Percentiles rank a stretch among this genome's conserved stretches.
Evolutionary conservation across 2,888 invertebrate species (phyloP).

Genomic region (Mellilla xanthometata): DNA sequence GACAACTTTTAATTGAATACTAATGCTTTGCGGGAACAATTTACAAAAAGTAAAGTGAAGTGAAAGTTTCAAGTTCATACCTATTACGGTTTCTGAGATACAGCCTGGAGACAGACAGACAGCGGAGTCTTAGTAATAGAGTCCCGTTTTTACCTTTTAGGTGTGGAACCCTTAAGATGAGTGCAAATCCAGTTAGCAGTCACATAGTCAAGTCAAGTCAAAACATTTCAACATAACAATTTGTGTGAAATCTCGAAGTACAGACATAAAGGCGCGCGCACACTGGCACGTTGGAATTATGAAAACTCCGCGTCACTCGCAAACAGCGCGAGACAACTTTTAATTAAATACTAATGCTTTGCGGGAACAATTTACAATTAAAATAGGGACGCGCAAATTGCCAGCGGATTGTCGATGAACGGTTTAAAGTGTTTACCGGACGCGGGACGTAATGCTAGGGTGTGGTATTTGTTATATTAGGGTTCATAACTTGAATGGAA

Average conservation of each 20-base stretch:
- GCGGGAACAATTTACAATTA: slow-evolving; percentile 65
- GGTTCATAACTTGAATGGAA: too few species aligned
- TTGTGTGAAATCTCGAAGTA: slow-evolving; percentile 14
- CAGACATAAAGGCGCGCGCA: slow-evolving; percentile 22
- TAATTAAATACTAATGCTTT: slow-evolving; percentile 77
- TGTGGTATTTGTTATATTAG: too few species aligned
- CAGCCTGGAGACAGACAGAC: too few species aligned
- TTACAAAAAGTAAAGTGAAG: too few species aligned
- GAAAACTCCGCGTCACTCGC: slow-evolving; percentile 53
- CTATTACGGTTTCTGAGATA: too few species aligned
- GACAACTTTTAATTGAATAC: slow-evolving; percentile 77
- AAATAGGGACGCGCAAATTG: slow-evolving; percentile 44
- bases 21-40: slow-evolving; percentile 68
- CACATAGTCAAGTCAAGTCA: neutral
- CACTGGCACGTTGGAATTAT: slow-evolving; percentile 40
- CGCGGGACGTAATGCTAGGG: too few species aligned
- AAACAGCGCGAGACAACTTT: slow-evolving; percentile 64
- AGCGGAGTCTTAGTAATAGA: too few species aligned
- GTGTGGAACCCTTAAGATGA: too few species aligned
- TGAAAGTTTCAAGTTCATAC: too few species aligned
- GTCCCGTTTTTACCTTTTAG: too few species aligned
- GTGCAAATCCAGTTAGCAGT: too few species aligned
- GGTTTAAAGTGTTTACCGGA: slow-evolving; percentile 18
- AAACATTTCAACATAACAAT: neutral
- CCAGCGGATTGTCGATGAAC: slow-evolving; percentile 34